Conservation (phyloP, 2,797 vertebrate genomes). For the Peromyscus eremicus region DNA sequence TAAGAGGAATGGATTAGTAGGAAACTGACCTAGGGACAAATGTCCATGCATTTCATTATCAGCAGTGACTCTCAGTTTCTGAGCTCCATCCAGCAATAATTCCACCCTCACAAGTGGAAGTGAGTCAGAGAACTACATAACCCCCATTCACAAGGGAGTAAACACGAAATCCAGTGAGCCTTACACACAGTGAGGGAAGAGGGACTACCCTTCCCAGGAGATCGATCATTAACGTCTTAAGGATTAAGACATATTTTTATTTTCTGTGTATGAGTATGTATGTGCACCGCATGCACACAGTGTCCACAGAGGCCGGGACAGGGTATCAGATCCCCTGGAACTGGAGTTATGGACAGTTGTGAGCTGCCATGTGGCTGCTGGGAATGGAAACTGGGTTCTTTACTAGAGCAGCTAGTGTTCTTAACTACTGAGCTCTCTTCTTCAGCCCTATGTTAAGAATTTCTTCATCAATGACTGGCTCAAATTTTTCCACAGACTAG, state of each 20-base stretch:
- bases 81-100: not conserved
- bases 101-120: not conserved
- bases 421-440: not conserved
- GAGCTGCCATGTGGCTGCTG: too few species aligned
- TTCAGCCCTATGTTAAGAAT: not conserved
- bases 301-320: not conserved
- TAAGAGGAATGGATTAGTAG: slow-evolving; percentile 4
- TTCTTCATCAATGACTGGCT: not conserved
- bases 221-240: not conserved
- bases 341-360: not conserved
- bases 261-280: not conserved
- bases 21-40: not conserved
- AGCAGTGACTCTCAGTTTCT: not conserved
- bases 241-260: not conserved
- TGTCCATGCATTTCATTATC: not conserved
- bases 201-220: not conserved
- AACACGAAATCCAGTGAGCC: not conserved
- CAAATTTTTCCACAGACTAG: not conserved
- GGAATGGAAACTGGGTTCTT: not conserved
- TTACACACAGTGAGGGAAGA: not conserved
- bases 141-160: not conserved
- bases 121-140: not conserved
- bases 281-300: not conserved
- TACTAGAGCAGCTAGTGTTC: not conserved
- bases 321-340: not conserved